Evolutionary conservation across 2,888 invertebrate genomes (phyloP), one percentile per base, ranked within the genome.

Genomic region (Agonopterix heracliana): DNA sequence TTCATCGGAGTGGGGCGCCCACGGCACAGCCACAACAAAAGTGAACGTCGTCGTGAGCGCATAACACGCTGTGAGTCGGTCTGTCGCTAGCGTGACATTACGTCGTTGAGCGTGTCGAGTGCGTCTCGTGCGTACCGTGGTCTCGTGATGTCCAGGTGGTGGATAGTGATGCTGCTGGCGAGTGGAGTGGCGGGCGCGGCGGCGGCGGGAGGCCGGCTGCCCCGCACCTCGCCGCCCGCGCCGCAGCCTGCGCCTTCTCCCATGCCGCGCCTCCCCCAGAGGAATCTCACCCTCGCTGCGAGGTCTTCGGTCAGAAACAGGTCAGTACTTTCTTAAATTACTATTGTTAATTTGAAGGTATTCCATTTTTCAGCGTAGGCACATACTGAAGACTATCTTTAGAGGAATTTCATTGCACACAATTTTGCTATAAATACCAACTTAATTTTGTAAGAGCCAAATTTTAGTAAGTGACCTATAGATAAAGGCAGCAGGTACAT

Each of bases 171-270:
- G 77, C 54, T 83, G 65, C 61, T 79, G 64, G 81, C 64, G 49
- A n/a, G 13, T n/a, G 26, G 7, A n/a, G 46, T 40, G 41, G 66
- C 74, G 59, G 71, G 74, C 56, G 80, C 73, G 64, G 79, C 75
- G 68, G 85, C 85, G 64, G 84, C 80, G 60, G 85, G 81, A 54
- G 74, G 79, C 59, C 81, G 85, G 66, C 66, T 81, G 72, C 83
- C 85, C 63, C 78, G 83, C 57, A 84, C 82, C 64, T 83, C 78
- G 60, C 77, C 71, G 66, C 74, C 78, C 63, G 76, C 73, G 60
- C 56, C 82, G 79, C 63, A 92, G 58, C 90, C 92, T 69, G 89
- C 92, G 59, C 90, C 78, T 81, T 59, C 92, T 47, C 81, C 92
- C 56, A 89, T 90, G 58, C 90, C 81, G 83, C 73, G 79, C 34